Percentiles rank a stretch among this genome's conserved stretches.
phyloP scores from a whole-genome alignment of 2,113 vertebrate species.

The Turdus rufiventris region DNA sequence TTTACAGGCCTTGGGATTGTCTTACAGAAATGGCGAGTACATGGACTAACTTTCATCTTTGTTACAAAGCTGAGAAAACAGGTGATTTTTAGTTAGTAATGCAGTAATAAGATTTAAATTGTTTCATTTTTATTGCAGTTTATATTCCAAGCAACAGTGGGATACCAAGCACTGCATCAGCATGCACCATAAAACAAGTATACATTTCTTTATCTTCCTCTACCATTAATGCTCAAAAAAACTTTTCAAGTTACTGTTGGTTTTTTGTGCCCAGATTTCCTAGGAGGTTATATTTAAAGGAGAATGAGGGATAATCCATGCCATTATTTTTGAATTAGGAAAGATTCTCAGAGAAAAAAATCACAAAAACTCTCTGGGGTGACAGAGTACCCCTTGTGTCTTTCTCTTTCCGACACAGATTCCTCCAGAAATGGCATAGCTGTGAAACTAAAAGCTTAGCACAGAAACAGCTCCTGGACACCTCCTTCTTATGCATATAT shows the following conservation, averaged over 20 bases:
- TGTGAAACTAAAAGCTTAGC: constrained; percentile 22
- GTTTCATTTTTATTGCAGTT: neutral
- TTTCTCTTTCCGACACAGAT: neutral
- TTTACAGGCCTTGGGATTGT: neutral
- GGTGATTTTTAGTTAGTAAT: neutral
- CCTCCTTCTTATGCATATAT: neutral
- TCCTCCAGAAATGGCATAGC: neutral
- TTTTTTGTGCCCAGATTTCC: neutral
- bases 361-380: neutral
- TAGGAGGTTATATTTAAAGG: neutral
- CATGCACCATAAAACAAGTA: neutral
- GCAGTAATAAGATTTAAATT: neutral
- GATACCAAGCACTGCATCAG: neutral
- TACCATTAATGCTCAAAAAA: neutral
- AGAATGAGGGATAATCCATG: neutral
- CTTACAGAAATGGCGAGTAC: neutral
- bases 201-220: neutral
- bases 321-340: neutral
- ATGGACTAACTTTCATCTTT: neutral
- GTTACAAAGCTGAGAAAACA: neutral
- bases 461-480: neutral
- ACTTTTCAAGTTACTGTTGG: neutral
- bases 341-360: neutral
- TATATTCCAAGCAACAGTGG: neutral
- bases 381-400: neutral